Conservation (phyloP, 2,888 invertebrate species). For the Fissipunctia ypsillon region DNA sequence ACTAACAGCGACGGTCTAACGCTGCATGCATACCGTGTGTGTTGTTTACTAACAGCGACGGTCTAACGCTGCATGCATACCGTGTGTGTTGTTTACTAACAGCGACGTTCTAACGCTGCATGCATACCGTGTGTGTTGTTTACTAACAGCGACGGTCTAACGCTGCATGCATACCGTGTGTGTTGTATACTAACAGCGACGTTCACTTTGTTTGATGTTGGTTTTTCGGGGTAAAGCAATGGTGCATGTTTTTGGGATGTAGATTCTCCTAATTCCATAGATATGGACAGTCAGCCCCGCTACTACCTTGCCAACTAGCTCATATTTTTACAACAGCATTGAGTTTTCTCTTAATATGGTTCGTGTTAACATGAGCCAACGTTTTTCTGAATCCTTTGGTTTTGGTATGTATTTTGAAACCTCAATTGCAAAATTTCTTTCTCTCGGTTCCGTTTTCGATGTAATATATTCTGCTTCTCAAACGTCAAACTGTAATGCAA, state of each 20-base stretch:
- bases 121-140: slow-evolving; percentile 27
- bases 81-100: slow-evolving; percentile 30
- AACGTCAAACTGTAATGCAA: neutral
- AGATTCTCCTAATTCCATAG: slow-evolving; percentile 1
- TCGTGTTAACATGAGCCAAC: neutral
- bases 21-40: slow-evolving; percentile 20
- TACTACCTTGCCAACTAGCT: neutral
- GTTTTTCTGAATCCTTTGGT: neutral
- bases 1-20: slow-evolving; percentile 13
- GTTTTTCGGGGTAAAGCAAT: slow-evolving; percentile 6
- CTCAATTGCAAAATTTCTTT: neutral
- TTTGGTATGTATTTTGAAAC: neutral
- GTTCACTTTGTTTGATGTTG: slow-evolving; percentile 1
- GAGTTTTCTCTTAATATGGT: neutral
- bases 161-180: slow-evolving; percentile 20
- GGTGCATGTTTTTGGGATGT: neutral
- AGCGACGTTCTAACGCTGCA: slow-evolving; percentile 21
- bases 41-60: slow-evolving; percentile 28
- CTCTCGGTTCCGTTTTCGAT: neutral
- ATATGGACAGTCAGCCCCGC: too few species aligned
- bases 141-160: slow-evolving; percentile 16
- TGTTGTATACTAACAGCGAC: slow-evolving; percentile 27
- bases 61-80: slow-evolving; percentile 28
- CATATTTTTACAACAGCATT: neutral
- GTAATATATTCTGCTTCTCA: slow-evolving; percentile 6